Percentiles rank a stretch among this genome's conserved stretches.
Evolutionary conservation across 1,140 invertebrate species (phyloP).

Genomic region (Drosophila sp.): DNA sequence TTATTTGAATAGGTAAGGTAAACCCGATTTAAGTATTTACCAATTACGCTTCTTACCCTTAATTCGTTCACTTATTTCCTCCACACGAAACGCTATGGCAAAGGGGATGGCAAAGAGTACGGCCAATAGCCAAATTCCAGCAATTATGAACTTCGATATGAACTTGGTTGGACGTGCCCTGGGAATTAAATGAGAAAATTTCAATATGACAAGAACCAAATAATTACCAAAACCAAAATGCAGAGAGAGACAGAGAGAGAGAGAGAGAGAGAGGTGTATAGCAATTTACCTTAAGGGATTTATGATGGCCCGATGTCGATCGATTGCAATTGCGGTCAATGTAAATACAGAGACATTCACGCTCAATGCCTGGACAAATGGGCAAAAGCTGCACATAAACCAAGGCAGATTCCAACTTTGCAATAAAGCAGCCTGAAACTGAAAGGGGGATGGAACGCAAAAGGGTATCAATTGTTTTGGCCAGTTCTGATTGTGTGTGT

Average conservation of each 20-base stretch:
- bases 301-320: constrained; percentile 89
- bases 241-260: background rate
- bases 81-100: constrained; percentile 87
- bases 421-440: constrained; percentile 92
- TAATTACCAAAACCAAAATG: background rate
- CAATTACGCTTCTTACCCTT: constrained; percentile 62
- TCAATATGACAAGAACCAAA: constrained; percentile 1
- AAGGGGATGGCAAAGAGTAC: constrained; percentile 87
- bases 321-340: constrained; percentile 90
- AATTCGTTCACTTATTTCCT: constrained; percentile 74
- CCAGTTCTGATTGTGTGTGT: background rate
- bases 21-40: constrained; percentile 14
- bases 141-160: constrained; percentile 88
- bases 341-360: constrained; percentile 93
- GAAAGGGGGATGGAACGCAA: constrained; percentile 25
- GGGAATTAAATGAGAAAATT: constrained; percentile 70
- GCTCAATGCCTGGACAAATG: constrained; percentile 90
- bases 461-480: background rate
- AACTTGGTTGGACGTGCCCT: constrained; percentile 88
- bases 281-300: constrained; percentile 86
- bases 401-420: constrained; percentile 92
- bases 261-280: background rate
- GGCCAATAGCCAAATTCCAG: constrained; percentile 87
- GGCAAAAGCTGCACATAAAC: constrained; percentile 93
- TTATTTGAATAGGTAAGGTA: background rate